Base-by-base conservation (phyloP, 2,113 vertebrate species). In the Neofelis nebulosa region DNA sequence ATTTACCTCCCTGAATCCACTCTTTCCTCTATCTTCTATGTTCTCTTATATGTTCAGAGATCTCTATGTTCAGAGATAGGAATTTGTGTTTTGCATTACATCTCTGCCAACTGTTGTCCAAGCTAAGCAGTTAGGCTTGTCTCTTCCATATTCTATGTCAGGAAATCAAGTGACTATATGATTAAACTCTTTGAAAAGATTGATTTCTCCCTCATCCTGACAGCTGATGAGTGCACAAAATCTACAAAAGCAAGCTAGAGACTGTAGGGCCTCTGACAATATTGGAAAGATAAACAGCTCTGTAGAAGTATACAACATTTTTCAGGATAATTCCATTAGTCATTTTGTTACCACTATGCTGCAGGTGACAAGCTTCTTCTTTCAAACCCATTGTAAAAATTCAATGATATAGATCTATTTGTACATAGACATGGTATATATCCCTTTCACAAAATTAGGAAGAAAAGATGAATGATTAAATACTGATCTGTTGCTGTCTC, bases 11-110 rank as follows among this genome's bases (percentile, higher is more conserved):
- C 4, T 36, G 36, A 73, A 38, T 85, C 4, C 7, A 3, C 6
- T 73, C 7, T 21, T 69, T 27, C 21, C 15, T 45, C n/a, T 80
- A 8, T 21, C 1, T 23, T 71, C 18, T 79, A 3, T 41, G 21
- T 85, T 89, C 31, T 45, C 45, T 23, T 71, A 5, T 79, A 3
- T 41, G 21, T 89, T 89, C 31, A 80, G 63, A 92, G 8, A 45
- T 50, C 31, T 71, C 18, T 79, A 2, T 41, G 21, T 89, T 89
- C 31, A 80, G 63, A 92, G 8, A 45, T 50, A 69, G 2, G 0
- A 73, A 84, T 66, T n/a, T 79, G 14, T 83, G 74, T 52, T 93
- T 86, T 74, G 12, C 25, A 85, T 87, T 66, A 18, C 13, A 29
- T 63, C 23, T 87, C 23, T 87, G 7, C 41, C 61, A 82, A 31